Percentiles rank a stretch among this genome's conserved stretches.
Evolutionary conservation across 1,140 invertebrate species (phyloP).

Genomic region (Scaptomyza pallida): DNA sequence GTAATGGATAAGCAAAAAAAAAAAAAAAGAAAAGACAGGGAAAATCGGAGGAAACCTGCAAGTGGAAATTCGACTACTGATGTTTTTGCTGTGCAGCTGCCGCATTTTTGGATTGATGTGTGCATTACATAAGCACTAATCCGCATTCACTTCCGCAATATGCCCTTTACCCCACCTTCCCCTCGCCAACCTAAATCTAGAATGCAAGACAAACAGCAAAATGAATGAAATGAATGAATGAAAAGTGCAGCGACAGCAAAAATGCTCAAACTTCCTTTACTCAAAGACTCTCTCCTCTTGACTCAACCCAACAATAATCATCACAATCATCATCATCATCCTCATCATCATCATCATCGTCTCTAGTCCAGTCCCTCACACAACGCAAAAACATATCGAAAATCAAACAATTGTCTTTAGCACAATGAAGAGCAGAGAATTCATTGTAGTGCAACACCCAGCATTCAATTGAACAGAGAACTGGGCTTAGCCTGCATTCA

Average conservation of each 20-base stretch:
- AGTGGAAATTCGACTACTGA: slow-evolving; percentile 24
- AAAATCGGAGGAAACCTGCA: slow-evolving; percentile 9
- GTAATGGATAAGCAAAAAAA: slow-evolving; percentile 25
- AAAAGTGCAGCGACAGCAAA: slow-evolving; percentile 62
- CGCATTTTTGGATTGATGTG: slow-evolving; percentile 63
- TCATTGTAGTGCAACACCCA: slow-evolving; percentile 57
- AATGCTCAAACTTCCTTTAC: slow-evolving; percentile 29
- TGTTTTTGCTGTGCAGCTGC: slow-evolving; percentile 13
- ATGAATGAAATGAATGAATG: slow-evolving; percentile 49
- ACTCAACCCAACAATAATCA: too few species aligned
- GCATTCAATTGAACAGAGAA: slow-evolving; percentile 34
- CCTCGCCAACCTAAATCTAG: neutral
- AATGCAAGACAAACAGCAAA: slow-evolving; percentile 48
- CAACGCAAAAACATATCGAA: slow-evolving; percentile 69
- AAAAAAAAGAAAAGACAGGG: slow-evolving; percentile 9
- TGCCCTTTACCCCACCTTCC: neutral
- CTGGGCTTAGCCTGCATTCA: slow-evolving; percentile 7
- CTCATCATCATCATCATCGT: neutral
- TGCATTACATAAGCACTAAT: slow-evolving; percentile 71
- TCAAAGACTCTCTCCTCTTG: neutral
- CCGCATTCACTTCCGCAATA: slow-evolving; percentile 37
- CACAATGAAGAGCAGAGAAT: slow-evolving; percentile 50
- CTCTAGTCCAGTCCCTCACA: neutral
- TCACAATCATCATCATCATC: too few species aligned
- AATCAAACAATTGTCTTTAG: slow-evolving; percentile 81